Conservation (phyloP, 92 coral and sea anemone species). For the Metridium senile region DNA sequence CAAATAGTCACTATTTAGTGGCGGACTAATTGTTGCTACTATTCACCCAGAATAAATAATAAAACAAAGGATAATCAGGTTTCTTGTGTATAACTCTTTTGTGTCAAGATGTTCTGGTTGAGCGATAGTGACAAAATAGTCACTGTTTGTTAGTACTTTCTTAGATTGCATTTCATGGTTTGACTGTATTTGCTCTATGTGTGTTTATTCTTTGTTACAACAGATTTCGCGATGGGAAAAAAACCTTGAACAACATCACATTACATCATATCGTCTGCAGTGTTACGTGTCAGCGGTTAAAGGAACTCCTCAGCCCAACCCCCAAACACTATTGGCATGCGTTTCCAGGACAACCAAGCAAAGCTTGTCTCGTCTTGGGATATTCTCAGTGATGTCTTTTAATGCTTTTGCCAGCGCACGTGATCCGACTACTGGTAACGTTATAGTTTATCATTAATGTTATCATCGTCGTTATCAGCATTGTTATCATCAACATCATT, state of each 20-base stretch:
- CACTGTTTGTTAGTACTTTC: too few relatives aligned
- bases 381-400: conserved; percentile 95
- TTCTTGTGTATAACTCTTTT: too few relatives aligned
- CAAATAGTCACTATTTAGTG: too few relatives aligned
- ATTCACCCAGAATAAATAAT: too few relatives aligned
- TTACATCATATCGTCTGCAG: conserved; percentile 77
- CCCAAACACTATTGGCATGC: conserved; percentile 87
- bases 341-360: conserved; percentile 92
- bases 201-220: not conserved
- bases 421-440: conserved; percentile 57
- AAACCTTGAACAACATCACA: conserved; percentile 81
- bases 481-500: not conserved
- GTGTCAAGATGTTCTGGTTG: too few relatives aligned
- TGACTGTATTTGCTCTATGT: too few relatives aligned
- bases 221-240: conserved; percentile 97
- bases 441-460: not conserved
- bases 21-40: too few relatives aligned
- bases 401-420: conserved; percentile 92
- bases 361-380: conserved; percentile 79
- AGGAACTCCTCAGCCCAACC: conserved; percentile 90
- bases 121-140: too few relatives aligned
- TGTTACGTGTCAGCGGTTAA: conserved; percentile 90
- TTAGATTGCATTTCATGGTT: too few relatives aligned
- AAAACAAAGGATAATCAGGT: too few relatives aligned
- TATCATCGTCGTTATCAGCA: not conserved